Evolutionary conservation across 92 coral and sea anemone genomes (phyloP).

Genomic region (Galaxea fascicularis): DNA sequence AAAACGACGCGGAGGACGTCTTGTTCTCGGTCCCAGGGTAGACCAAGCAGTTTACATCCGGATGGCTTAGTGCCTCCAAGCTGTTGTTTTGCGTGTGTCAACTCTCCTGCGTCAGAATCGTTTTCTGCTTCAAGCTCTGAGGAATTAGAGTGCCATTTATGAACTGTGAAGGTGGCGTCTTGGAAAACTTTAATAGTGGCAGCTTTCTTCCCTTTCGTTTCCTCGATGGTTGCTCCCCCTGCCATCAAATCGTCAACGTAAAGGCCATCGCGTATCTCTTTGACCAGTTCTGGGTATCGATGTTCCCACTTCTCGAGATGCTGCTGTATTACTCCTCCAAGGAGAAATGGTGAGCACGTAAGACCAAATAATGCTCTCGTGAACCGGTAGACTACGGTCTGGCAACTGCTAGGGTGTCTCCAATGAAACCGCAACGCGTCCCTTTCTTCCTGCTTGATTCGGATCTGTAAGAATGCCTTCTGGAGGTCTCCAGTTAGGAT

Average conservation of each 20-base stretch:
- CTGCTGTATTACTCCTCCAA: constrained; percentile 23
- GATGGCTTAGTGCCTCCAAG: constrained; percentile 48
- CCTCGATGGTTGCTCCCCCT: constrained; percentile 6
- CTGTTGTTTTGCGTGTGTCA: too few species aligned
- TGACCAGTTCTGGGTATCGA: neutral
- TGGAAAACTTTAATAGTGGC: constrained; percentile 16
- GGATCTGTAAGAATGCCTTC: too few species aligned
- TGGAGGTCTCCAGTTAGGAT: too few species aligned
- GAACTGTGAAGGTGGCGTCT: too few species aligned
- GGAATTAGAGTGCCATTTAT: too few species aligned
- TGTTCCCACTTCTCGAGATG: neutral
- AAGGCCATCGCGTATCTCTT: neutral
- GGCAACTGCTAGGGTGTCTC: too few species aligned
- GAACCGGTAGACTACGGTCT: neutral
- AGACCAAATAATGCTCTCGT: constrained; percentile 11
- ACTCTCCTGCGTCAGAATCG: too few species aligned
- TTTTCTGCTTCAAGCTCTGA: too few species aligned
- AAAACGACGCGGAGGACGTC: too few species aligned
- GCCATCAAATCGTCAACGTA: constrained; percentile 2
- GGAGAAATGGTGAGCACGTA: constrained; percentile 26
- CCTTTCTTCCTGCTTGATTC: too few species aligned
- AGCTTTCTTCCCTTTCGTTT: neutral
- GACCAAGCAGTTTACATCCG: constrained; percentile 50
- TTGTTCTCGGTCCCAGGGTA: too few species aligned
- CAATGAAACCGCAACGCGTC: too few species aligned